Evolutionary conservation across 2,797 vertebrate genomes (phyloP), one percentile per base, ranked within the genome.

Genomic region (Mormyrops attenuatus): DNA sequence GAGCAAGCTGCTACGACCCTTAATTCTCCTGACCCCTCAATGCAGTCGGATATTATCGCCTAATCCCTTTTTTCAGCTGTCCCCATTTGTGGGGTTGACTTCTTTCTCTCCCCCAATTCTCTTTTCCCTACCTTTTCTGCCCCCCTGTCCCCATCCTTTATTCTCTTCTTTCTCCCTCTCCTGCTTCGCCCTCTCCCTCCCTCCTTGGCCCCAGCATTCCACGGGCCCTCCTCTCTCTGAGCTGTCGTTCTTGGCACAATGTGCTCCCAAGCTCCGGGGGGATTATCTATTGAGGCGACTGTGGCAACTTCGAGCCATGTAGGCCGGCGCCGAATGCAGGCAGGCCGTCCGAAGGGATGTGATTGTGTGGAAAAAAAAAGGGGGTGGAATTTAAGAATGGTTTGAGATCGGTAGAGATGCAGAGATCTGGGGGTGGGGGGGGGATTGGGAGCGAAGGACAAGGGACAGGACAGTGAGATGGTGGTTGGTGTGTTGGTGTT

Each of bases 51-150:
- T 95, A 96, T 96, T 96, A 95, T 96, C 94, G 93, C 95, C 95
- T 96, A 96, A 97, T 96, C 96, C 96, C 92, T 93, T 95, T 94
- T 96, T 95, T 96, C 95, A 93, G 93, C 95, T 94, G 93, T 90
- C 95, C 95, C 95, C 94, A 95, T 96, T 95, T 93, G 95, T 95
- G 94, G 95, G 95, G 95, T 96, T 96, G 95, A 95, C 95, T 95
- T 96, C 94, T 96, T 95, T 95, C 94, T 95, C 94, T 95, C 90
- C 44, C 88, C 63, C 69, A 11, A 47, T 52, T 88, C 47, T 84
- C 93, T 93, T 77, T 80, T 63, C 73, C 87, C 41, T 90, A 44
- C 55, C 44, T 69, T 66, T 82, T 55, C 85, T 52, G n/a, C 84
- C 57, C 91, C 92, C 93, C 93, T 94, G 66, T 69, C 66, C 66